These are phyloP conservation scores for Leucophenga varia DNA, from an alignment of 1,140 invertebrate genomes.

Conservation along the genomic window DNA sequence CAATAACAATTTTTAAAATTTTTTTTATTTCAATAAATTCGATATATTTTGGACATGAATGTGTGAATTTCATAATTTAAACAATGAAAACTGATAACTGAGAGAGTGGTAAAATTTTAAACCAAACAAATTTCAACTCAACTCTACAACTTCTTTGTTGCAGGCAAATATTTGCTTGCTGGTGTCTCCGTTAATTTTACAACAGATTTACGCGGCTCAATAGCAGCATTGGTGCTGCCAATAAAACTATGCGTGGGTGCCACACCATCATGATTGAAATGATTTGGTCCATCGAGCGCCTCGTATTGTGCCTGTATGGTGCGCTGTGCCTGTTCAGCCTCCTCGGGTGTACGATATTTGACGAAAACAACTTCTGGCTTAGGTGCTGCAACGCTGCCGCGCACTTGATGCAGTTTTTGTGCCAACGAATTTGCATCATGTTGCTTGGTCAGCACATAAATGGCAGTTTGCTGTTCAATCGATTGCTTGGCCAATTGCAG, in stretches of 20 bases:
- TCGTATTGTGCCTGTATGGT: constrained; percentile 23
- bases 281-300: constrained; percentile 10
- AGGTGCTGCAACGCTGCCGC: background rate
- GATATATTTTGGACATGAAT: no score
- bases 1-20: no score
- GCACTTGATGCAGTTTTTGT: constrained; percentile 9
- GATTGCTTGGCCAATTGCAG: constrained; percentile 12
- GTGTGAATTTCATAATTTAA: no score
- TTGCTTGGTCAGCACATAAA: constrained; percentile 77
- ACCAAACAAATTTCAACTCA: no score
- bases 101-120: no score
- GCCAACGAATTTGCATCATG: constrained; percentile 7
- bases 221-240: background rate
- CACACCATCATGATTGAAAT: constrained; percentile 10
- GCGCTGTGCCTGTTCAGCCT: constrained; percentile 27
- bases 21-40: no score
- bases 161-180: no score
- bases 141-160: no score
- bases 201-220: constrained; percentile 1
- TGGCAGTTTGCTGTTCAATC: constrained; percentile 31
- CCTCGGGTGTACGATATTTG: constrained; percentile 66
- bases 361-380: constrained; percentile 73
- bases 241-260: constrained; percentile 9
- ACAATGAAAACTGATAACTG: no score
- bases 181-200: no score